Conservation (phyloP, 1,140 invertebrate genomes). For the Polypedilum pembai region DNA sequence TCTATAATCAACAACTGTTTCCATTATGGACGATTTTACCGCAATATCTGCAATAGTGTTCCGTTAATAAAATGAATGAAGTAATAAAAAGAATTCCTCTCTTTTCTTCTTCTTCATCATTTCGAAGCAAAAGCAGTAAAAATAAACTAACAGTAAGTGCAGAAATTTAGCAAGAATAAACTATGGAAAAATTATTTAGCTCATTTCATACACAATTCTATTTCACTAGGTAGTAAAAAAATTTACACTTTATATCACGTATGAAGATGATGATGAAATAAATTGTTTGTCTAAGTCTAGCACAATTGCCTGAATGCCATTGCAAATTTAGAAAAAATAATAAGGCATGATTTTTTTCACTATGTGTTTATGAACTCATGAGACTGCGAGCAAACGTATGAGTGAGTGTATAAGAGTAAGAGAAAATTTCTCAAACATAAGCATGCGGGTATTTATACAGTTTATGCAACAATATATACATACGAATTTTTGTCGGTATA, state of each 20-base stretch:
- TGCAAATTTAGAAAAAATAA: not conserved
- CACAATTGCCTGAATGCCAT: conserved; percentile 12
- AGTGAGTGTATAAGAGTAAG: not conserved
- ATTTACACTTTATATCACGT: not conserved
- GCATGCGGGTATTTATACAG: not conserved
- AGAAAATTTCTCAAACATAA: not conserved
- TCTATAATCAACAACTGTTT: too few species aligned
- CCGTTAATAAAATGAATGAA: conserved; percentile 3
- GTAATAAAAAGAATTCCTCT: not conserved
- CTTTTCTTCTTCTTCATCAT: not conserved
- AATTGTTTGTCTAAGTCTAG: conserved; percentile 17
- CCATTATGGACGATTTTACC: not conserved
- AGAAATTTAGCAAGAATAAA: not conserved
- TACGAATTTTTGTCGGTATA: not conserved
- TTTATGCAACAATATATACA: not conserved
- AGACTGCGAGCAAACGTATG: not conserved
- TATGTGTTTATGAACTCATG: not conserved
- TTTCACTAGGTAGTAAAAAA: not conserved
- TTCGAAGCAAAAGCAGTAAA: not conserved
- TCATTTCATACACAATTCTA: too few species aligned
- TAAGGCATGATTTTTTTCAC: not conserved
- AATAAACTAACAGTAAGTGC: conserved; percentile 6
- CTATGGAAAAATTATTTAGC: too few species aligned
- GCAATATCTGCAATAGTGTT: not conserved
- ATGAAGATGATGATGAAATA: not conserved